A percentile compares a stretch with the other conserved stretches of the same genome.
phyloP scores from a whole-genome alignment of 2,797 vertebrate species.

The Acanthurus tractus region DNA sequence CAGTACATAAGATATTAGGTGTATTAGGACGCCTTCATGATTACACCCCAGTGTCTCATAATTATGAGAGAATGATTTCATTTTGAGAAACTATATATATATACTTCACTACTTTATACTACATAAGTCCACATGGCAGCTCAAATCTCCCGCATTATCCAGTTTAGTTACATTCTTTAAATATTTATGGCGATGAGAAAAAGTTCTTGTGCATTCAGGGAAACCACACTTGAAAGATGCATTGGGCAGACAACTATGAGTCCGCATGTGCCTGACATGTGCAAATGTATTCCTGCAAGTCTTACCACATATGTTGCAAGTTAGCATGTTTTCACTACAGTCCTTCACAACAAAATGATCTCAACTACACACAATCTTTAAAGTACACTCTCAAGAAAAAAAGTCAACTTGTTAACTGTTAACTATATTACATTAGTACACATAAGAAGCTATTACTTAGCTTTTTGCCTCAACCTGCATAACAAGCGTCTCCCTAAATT shows the following conservation, averaged over 20 bases:
- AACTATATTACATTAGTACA: too few species aligned
- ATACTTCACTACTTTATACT: too few species aligned
- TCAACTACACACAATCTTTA: neutral
- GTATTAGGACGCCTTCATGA: too few species aligned
- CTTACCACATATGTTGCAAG: conserved; percentile 25
- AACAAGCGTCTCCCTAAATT: too few species aligned
- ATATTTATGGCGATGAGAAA: conserved; percentile 20
- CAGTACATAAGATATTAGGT: neutral
- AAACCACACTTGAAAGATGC: conserved; percentile 22
- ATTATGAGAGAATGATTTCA: neutral
- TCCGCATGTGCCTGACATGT: conserved; percentile 23
- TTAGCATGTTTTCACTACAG: conserved; percentile 6
- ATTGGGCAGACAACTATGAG: conserved; percentile 31
- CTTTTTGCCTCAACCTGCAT: too few species aligned
- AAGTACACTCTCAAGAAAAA: neutral
- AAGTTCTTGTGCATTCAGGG: conserved; percentile 18
- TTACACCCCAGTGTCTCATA: too few species aligned
- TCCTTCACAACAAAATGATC: neutral
- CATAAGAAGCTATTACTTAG: too few species aligned
- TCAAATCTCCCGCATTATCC: too few species aligned
- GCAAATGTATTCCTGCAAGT: conserved; percentile 27
- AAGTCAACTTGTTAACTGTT: neutral
- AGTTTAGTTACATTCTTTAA: too few species aligned
- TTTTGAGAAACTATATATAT: neutral
- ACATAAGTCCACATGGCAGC: too few species aligned